Evolutionary conservation across 2,797 vertebrate genomes (phyloP).

Genomic region (Channallabes apus): DNA sequence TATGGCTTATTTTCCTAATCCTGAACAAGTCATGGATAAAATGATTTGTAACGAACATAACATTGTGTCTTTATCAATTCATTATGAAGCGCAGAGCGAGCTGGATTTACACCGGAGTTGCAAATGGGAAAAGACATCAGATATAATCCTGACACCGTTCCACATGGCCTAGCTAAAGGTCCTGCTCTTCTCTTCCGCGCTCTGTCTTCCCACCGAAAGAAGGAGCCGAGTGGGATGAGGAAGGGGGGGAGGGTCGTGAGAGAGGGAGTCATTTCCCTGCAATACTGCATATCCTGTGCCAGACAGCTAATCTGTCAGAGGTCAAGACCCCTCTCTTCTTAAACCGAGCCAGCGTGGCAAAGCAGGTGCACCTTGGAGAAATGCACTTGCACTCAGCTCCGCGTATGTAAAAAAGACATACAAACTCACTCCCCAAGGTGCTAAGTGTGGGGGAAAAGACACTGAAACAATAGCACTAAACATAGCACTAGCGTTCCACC

Average conservation of each 20-base stretch:
- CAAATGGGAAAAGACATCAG: constrained; percentile 36
- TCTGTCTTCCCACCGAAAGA: not conserved
- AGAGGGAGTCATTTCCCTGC: constrained; percentile 32
- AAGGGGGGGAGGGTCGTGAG: not conserved
- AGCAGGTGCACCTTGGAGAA: constrained; percentile 46
- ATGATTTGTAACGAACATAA: not conserved
- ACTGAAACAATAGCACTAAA: constrained; percentile 62
- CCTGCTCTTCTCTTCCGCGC: constrained; percentile 11
- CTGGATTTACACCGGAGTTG: not conserved
- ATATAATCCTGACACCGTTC: constrained; percentile 48
- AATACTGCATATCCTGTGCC: constrained; percentile 14
- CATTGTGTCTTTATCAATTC: not conserved
- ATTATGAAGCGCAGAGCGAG: not conserved
- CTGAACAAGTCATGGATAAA: not conserved
- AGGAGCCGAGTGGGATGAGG: not conserved
- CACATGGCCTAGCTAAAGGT: constrained; percentile 52
- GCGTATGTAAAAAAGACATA: constrained; percentile 8
- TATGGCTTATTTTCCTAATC: not conserved
- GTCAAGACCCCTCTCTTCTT: constrained; percentile 35
- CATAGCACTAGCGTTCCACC: constrained; percentile 57
- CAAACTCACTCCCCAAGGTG: constrained; percentile 51
- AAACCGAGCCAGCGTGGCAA: constrained; percentile 21
- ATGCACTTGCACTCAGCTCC: constrained; percentile 8
- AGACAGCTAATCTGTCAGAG: constrained; percentile 50
- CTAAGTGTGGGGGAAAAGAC: constrained; percentile 48